Conservation (phyloP, 1,140 invertebrate species). For the Theocolax elegans region DNA sequence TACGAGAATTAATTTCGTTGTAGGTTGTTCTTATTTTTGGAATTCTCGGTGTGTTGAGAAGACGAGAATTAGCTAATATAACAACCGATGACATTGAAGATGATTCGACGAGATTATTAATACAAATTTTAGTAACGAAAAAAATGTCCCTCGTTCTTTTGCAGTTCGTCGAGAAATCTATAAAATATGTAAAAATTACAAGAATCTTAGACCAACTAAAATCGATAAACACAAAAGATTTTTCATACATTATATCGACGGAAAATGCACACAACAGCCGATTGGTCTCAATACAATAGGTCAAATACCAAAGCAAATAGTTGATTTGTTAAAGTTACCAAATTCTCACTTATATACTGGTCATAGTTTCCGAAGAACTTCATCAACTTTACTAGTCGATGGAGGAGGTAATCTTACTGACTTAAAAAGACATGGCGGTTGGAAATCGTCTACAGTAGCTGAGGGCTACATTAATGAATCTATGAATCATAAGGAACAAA, state of each 20-base stretch:
- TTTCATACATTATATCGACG: constrained; percentile 5
- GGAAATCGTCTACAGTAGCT: no score
- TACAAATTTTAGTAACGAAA: constrained; percentile 3
- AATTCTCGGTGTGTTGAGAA: neutral
- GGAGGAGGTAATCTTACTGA: neutral
- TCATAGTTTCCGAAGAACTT: neutral
- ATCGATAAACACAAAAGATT: constrained; percentile 18
- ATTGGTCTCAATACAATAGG: constrained; percentile 1
- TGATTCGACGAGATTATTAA: neutral
- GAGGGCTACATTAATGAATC: no score
- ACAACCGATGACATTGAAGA: neutral
- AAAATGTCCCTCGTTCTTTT: constrained; percentile 13
- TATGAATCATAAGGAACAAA: no score
- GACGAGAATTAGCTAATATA: constrained; percentile 11
- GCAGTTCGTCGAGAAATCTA: constrained; percentile 5
- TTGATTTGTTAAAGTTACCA: neutral
- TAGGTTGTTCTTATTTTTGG: constrained; percentile 16
- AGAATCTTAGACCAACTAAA: neutral
- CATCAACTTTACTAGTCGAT: neutral
- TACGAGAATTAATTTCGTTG: neutral
- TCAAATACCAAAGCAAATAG: neutral
- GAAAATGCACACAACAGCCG: constrained; percentile 1
- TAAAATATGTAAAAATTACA: constrained; percentile 4
- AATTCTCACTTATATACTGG: neutral
- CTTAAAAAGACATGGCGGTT: no score